Base-by-base conservation (phyloP, 2,797 vertebrate species). In the Borostomias antarcticus region DNA sequence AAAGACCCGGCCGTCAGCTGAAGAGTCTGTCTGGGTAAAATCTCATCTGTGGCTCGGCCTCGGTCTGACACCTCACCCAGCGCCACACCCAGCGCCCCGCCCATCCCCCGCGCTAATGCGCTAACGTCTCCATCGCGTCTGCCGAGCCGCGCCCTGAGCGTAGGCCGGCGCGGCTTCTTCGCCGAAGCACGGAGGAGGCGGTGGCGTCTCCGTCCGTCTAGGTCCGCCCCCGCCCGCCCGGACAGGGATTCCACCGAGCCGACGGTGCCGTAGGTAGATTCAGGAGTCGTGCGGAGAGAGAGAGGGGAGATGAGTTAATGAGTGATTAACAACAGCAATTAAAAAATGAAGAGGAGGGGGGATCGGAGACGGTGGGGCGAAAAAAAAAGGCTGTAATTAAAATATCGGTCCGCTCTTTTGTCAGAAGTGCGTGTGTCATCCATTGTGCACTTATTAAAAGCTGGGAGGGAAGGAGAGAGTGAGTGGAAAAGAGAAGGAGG, bases 281-380 rank as follows among this genome's bases (percentile, higher is more conserved):
- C 94, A 93, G 92, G 90, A 93, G 92, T 92, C 89, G 92, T 92
- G 89, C 93, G 92, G 92, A 92, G 93, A 92, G 90, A n/a, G n/a
- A n/a, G 66, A 91, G 92, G 93, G 93, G 69, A 73, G 64, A 58
- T 89, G 94, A 94, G 94, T 96, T 98, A 97, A 98, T 97, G 94
- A 97, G 95, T 97, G 96, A 98, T 97, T 98, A 98, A 97, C 95
- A 96, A 94, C 94, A 94, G 95, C 95, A 97, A 98, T 98, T 98
- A 97, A 98, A 96, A 96, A 94, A 96, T 95, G 95, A 97, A 93
- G 94, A 95, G 81, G 77, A 85, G 82, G 84, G 83, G 80, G 83
- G 86, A 85, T 86, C 81, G 84, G 64, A 88, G 15, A 32, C 15
- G 23, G 86, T 80, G 58, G 17, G 52, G 25, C 17, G 8, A 32